Evolutionary conservation across 92 coral and sea anemone genomes (phyloP).

Genomic region (Palythoa grandis): DNA sequence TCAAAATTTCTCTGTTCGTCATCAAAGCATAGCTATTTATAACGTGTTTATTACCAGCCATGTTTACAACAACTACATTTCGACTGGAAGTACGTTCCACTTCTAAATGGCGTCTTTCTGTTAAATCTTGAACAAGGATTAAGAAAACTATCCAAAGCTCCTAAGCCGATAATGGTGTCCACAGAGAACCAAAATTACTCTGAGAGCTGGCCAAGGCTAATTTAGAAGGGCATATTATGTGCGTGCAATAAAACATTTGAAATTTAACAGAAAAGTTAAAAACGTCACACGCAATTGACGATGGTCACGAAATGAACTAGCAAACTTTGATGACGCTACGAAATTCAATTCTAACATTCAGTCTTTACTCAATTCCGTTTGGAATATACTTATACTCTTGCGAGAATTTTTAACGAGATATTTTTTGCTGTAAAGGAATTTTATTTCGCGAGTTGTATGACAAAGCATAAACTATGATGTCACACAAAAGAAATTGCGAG

Average conservation of each 20-base stretch:
- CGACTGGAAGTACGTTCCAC: not conserved
- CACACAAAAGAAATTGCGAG: constrained; percentile 41
- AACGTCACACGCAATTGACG: constrained; percentile 43
- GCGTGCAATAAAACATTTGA: constrained; percentile 30
- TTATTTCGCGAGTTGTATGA: not conserved
- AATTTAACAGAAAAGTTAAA: constrained; percentile 24
- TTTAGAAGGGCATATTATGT: not conserved
- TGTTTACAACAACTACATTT: not conserved
- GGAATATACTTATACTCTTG: not conserved
- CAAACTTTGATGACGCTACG: not conserved
- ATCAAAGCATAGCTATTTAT: constrained; percentile 12
- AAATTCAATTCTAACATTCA: not conserved
- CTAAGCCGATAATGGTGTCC: not conserved
- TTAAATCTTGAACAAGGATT: not conserved
- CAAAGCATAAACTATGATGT: constrained; percentile 42
- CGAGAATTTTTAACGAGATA: not conserved
- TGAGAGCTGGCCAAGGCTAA: not conserved
- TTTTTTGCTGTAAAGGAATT: constrained; percentile 26
- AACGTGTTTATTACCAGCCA: not conserved
- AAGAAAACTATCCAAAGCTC: not conserved
- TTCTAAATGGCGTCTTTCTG: constrained; percentile 1
- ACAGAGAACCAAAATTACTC: not conserved
- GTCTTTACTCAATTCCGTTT: not conserved
- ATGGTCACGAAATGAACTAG: constrained; percentile 29
- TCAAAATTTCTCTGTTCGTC: not conserved